Conservation (phyloP, 2,888 invertebrate genomes). For the Sipha maydis region DNA sequence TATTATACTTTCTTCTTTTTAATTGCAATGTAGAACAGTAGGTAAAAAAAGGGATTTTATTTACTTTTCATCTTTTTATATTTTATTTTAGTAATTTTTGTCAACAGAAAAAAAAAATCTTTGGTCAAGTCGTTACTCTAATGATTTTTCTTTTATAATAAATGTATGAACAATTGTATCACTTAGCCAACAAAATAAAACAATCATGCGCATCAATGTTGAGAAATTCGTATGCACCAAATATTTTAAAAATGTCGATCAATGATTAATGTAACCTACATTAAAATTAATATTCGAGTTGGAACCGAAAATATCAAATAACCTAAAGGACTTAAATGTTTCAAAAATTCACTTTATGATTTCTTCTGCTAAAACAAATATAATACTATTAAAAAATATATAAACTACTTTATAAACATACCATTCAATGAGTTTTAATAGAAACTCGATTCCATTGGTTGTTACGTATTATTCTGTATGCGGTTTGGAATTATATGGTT, state of each 20-base stretch:
- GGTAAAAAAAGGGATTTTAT: background rate
- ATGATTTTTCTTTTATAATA: background rate
- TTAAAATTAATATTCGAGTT: too few relatives aligned
- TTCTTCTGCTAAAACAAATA: background rate
- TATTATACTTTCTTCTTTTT: slow-evolving; percentile 1
- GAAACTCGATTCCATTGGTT: slow-evolving; percentile 1
- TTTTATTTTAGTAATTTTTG: background rate
- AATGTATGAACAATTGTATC: too few relatives aligned
- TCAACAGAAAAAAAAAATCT: background rate
- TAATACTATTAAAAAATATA: background rate
- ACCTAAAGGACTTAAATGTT: background rate
- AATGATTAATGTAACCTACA: too few relatives aligned
- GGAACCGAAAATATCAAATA: too few relatives aligned
- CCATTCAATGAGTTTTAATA: background rate
- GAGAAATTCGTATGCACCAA: too few relatives aligned
- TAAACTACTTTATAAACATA: background rate
- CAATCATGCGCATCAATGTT: too few relatives aligned
- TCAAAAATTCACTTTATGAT: background rate
- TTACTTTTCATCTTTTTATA: background rate
- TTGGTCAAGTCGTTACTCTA: background rate
- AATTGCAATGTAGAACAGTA: background rate
- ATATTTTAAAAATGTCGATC: too few relatives aligned
- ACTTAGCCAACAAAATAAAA: too few relatives aligned
- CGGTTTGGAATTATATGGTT: slow-evolving; percentile 7
- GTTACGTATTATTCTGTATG: background rate